Evolutionary conservation across 2,797 vertebrate species (phyloP).

Genomic region (Leptoclinus maculatus): DNA sequence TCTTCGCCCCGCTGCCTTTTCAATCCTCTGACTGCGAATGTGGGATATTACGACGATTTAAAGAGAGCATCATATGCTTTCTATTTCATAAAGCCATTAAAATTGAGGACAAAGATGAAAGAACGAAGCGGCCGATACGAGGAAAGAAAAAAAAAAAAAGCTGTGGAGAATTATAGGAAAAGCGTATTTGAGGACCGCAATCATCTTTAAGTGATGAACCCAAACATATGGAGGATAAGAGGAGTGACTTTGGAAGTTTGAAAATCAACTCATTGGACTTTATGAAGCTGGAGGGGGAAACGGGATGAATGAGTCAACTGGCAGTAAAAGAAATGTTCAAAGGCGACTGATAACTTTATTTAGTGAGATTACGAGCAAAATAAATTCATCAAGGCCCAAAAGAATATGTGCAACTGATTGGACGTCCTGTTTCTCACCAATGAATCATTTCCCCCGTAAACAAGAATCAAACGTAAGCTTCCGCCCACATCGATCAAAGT

Average conservation of each 20-base stretch:
- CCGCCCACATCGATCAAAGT: constrained; percentile 15
- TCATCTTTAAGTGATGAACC: constrained; percentile 63
- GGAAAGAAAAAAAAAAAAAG: constrained; percentile 5
- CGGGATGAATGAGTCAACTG: constrained; percentile 55
- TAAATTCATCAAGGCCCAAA: constrained; percentile 18
- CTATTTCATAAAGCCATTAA: constrained; percentile 81
- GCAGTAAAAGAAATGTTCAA: constrained; percentile 55
- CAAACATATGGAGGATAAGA: constrained; percentile 39
- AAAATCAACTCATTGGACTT: constrained; percentile 37
- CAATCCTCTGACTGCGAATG: constrained; percentile 48
- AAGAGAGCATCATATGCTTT: constrained; percentile 80
- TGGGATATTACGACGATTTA: constrained; percentile 47
- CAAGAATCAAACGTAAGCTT: constrained; percentile 51
- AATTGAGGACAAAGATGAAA: constrained; percentile 68
- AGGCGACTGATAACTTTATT: constrained; percentile 57
- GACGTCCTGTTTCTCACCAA: constrained; percentile 57
- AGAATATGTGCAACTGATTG: constrained; percentile 52
- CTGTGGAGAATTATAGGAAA: constrained; percentile 43
- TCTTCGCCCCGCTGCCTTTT: constrained; percentile 41
- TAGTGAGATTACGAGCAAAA: constrained; percentile 39
- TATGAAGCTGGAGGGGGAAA: constrained; percentile 38
- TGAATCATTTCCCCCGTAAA: constrained; percentile 75
- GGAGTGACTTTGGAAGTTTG: constrained; percentile 27
- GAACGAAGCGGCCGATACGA: constrained; percentile 37
- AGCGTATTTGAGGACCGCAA: constrained; percentile 26